phyloP scores from a whole-genome alignment of 2,888 invertebrate genomes.

The Morpho helenor region DNA sequence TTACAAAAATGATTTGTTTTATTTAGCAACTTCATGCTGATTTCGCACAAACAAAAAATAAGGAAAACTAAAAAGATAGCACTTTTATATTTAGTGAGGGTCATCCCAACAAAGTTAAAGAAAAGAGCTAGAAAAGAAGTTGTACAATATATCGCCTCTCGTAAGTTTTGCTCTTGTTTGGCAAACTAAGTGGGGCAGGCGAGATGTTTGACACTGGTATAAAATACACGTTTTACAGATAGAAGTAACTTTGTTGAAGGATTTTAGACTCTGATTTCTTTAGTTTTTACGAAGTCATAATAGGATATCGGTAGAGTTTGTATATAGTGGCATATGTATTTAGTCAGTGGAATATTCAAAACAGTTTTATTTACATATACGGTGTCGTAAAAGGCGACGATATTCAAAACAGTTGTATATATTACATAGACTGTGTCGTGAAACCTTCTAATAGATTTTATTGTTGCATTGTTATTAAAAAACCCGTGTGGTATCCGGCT shows the following conservation, averaged over 20 bases:
- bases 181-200: constrained; percentile 28
- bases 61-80: constrained; percentile 4
- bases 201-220: constrained; percentile 46
- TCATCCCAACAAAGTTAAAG: constrained; percentile 25
- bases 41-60: constrained; percentile 1
- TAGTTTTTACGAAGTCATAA: background rate
- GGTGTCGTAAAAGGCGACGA: too few relatives aligned
- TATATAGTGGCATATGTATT: too few relatives aligned
- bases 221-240: constrained; percentile 39
- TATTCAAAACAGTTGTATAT: too few relatives aligned
- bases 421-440: too few relatives aligned
- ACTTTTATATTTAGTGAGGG: constrained; percentile 17
- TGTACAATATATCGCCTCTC: constrained; percentile 28
- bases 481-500: too few relatives aligned
- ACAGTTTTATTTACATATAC: too few relatives aligned
- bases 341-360: too few relatives aligned
- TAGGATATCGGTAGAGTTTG: background rate
- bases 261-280: constrained; percentile 2
- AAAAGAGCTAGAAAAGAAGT: constrained; percentile 22
- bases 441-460: too few relatives aligned
- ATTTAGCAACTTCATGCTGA: background rate
- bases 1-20: background rate
- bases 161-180: constrained; percentile 29
- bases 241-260: constrained; percentile 9
- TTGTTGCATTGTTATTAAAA: too few relatives aligned